Base-by-base conservation (phyloP, 2,797 vertebrate species). In the Eleutherodactylus coqui region DNA sequence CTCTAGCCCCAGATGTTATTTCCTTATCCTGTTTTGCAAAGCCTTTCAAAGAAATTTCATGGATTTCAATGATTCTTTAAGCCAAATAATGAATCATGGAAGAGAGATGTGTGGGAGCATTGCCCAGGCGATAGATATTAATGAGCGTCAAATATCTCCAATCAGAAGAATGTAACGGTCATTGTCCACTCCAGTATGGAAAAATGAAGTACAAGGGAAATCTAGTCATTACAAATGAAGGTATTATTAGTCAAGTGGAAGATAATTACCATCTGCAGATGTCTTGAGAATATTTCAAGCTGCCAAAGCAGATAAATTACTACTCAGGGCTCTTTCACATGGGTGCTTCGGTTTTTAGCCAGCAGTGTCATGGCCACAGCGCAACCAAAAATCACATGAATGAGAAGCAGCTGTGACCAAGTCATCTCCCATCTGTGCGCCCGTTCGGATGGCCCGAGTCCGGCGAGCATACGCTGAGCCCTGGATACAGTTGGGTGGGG, bases 141-240 rank as follows among this genome's bases (percentile, higher is more conserved):
- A 87, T 83, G 47, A 83, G 34, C 21, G 24, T 24, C 27, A 86
- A 78, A 73, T 83, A 53, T 58, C 51, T 62, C 53, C 49, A 69
- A 87, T 83, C 62, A 87, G 49, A 13, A 69, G 13, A 29, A 36
- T 0, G 38, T 21, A 38, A 29, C 29, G 43, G 49, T 32, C n/a
- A 72, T 79, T 83, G 49, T 87, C 60, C 51, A 60, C 85, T 53
- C 77, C 45, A 83, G 32, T 34, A 27, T 9, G 17, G 10, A 29
- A 27, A 75, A 45, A 47, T 45, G 16, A 72, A 43, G 14, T n/a
- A 75, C n/a, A 29, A 47, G 11, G 32, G 17, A n/a, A 53, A 51
- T 13, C 19, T 53, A 53, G 17, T n/a, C n/a, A 70, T 82, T 82
- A 72, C 14, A 29, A 49, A 34, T 49, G 60, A 67, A 47, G n/a